Evolutionary conservation across 1,140 invertebrate species (phyloP), one percentile per base, ranked within the genome.

Genomic region (Sinonovacula constricta): DNA sequence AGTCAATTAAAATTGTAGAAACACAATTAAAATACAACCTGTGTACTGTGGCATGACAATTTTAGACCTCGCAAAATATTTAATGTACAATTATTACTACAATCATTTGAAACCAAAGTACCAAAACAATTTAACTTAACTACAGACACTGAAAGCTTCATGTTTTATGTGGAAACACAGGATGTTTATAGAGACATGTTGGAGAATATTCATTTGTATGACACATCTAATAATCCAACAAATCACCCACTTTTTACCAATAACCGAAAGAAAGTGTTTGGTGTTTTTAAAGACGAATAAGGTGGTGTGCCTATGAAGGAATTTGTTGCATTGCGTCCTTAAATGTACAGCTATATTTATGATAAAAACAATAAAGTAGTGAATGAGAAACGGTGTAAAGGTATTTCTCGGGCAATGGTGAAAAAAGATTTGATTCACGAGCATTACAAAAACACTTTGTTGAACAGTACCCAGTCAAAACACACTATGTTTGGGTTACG

Each of bases 271-370:
- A 92, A 93, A 78, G 85, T 90, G 4, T n/a, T 91, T 3, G 91
- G 91, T 12, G 87, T 91, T 82, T 89, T 92, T 72, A 93, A 92
- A 84, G 92, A 93, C 87, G 92, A 93, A 82, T 82, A 82, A 33
- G 86, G 84, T 76, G 88, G 89, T 70, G n/a, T n/a, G n/a, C 45
- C 45, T n/a, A 49, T 49, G 45, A 49, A 49, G n/a, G 45, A 49
- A n/a, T 49, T 49, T 49, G 45, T 49, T n/a, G 45, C 45, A 10
- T 49, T 49, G 45, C 45, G 45, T 49, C 45, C 45, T 49, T 12
- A 49, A 49, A 56, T 49, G 45, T 49, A 49, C 45, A 49, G 45
- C 45, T 49, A n/a, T n/a, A n/a, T n/a, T n/a, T n/a, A n/a, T n/a
- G n/a, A n/a, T n/a, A n/a, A n/a, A n/a, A n/a, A n/a, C n/a, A n/a